Base-by-base conservation (phyloP, 2,888 invertebrate species). In the Drosophila sordidula region DNA sequence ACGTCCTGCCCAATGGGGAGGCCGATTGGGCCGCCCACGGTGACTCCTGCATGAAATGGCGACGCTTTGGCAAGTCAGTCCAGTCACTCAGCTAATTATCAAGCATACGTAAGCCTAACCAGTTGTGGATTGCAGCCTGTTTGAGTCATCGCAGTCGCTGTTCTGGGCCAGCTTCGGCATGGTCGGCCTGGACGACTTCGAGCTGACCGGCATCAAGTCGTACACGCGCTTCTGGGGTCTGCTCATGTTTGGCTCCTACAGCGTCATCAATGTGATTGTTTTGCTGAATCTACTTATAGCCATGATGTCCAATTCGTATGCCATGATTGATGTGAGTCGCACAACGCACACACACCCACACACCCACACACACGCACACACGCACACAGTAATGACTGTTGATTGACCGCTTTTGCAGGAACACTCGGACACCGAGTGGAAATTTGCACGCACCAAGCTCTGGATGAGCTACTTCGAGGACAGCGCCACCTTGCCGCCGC, bases 381-480 rank as follows among this genome's bases (percentile, higher is more conserved):
- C 22, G 16, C 22, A 34, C 9, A 11, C 36, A 12, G 9, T 47
- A 66, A 29, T 57, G 54, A 45, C 51, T 22, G 11, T 9, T 42
- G 18, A 34, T 41, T 63, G 44, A 22, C 22, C 14, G 39, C 38
- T 45, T 1, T 64, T 65, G 18, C 57, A 98, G 98, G 95, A 97
- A 93, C 97, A 97, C 90, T 96, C 98, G 0, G 98, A 98, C 88
- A 96, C 96, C 0, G 98, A 98, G 92, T 98, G 98, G 98, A 98
- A 98, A 92, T 98, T 98, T 91, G 98, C 98, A 0, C 94, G 98
- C 47, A 97, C 98, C 0, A 96, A 97, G 80, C 93, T 99, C 3
- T 98, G 98, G 98, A 96, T 98, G 95, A 97, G 97, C 87, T 99
- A 98, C 91, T 99, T 99, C 90, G 98, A 98, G 90, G 97, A 96